Base-by-base conservation (phyloP, 2,888 invertebrate genomes). In the Tridacna crocea region DNA sequence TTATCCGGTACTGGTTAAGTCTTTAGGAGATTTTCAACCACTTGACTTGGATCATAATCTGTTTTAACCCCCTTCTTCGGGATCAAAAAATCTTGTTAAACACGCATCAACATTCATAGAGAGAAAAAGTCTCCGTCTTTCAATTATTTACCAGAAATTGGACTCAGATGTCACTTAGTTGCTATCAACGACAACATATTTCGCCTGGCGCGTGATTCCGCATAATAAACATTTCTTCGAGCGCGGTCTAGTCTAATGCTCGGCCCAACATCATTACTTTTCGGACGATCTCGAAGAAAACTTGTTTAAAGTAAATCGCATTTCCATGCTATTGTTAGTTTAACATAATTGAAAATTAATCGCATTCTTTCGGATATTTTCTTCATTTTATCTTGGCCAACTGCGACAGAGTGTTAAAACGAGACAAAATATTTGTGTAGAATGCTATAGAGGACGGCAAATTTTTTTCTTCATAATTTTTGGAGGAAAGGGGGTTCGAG, bases 281-380 rank as follows among this genome's bases (percentile, higher is more conserved):
- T 51, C 63, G 60, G 72, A 70, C 72, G 58, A 65, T 84, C 72
- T 65, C 63, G 75, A 46, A 66, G 60, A 46, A 76, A 80, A 72
- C 82, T 78, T 78, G 77, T 81, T 78, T 78, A 75, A 78, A 74
- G 24, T 79, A 75, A 81, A 80, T 80, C 83, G 61, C 77, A 75
- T 72, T 75, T 55, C 75, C 65, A 66, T 51, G 73, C 47, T 75
- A 74, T 75, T 82, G 87, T 84, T 84, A 66, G 75, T 78, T 80
- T 60, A 80, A 65, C 72, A 72, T 85, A 85, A 85, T 85, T 85
- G 82, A 78, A 84, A 79, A 79, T 79, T 81, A 78, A 84, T 84
- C 79, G 75, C 84, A 82, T 84, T 84, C 79, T 63, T 27, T 15
- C 55, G 80, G 72, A 76, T 61, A 70, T 79, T 74, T 68, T 73